A percentile compares a stretch with the other conserved stretches of the same genome.
phyloP scores from a whole-genome alignment of 2,888 invertebrate genomes.

The Hermodice carunculata region DNA sequence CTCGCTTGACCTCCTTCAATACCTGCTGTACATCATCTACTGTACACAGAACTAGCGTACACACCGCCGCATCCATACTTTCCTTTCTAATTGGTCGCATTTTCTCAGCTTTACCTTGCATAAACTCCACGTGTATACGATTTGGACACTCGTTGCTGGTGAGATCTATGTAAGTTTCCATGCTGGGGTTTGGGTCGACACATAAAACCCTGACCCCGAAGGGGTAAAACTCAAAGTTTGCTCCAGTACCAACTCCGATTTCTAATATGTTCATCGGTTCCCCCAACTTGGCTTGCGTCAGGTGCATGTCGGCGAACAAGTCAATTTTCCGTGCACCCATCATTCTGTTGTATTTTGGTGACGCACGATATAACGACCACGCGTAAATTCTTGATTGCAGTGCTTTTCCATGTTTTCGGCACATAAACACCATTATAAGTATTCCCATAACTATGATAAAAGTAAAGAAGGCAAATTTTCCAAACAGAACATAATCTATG shows the following conservation, averaged over 20 bases:
- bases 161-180: slow-evolving; percentile 44
- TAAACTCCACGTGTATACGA: slow-evolving; percentile 45
- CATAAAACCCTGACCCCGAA: slow-evolving; percentile 46
- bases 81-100: slow-evolving; percentile 47
- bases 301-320: slow-evolving; percentile 17
- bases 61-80: slow-evolving; percentile 58
- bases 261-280: slow-evolving; percentile 49
- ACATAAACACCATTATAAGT: background rate
- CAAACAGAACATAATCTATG: too few relatives aligned
- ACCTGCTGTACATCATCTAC: slow-evolving; percentile 46
- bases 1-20: slow-evolving; percentile 55
- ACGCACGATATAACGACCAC: background rate
- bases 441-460: slow-evolving; percentile 7
- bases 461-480: too few relatives aligned
- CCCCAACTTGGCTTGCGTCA: background rate
- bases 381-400: slow-evolving; percentile 2
- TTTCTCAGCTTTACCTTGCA: slow-evolving; percentile 55
- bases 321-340: slow-evolving; percentile 4
- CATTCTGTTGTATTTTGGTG: background rate
- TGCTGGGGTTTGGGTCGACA: slow-evolving; percentile 58
- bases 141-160: slow-evolving; percentile 40
- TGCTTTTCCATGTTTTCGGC: background rate
- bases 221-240: slow-evolving; percentile 57
- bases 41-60: slow-evolving; percentile 58
- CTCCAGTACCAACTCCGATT: slow-evolving; percentile 58